Evolutionary conservation across 2,888 invertebrate species (phyloP), one percentile per base, ranked within the genome.

Genomic region (Andrena minutula): DNA sequence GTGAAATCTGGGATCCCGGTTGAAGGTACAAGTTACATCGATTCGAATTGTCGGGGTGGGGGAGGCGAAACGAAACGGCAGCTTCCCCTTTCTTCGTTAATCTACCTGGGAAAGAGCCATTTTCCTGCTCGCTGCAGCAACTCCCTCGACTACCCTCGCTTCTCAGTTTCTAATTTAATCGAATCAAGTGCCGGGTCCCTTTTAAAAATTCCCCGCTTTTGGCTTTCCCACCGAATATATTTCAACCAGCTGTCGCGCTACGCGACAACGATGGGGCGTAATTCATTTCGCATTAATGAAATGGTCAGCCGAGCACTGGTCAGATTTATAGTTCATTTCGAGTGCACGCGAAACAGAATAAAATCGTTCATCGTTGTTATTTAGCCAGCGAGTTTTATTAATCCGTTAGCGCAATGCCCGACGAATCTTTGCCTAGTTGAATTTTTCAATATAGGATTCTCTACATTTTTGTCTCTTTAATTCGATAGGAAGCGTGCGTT

Each of bases 241-340:
- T 79, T 70, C 72, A n/a, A 76, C 71, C 35, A 69, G 58, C 69
- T 63, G 77, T 68, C 68, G 66, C 66, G 58, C 61, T 68, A 70
- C 47, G 28, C n/a, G 6, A 20, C 53, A 26, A 47, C 32, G 74
- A 75, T 49, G 64, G 51, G 74, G 76, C 65, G 76, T 84, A 87
- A 86, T 82, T 85, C 69, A 78, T 85, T 87, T 87, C 73, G 74
- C 82, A 84, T 84, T 86, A 85, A 85, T 76, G 80, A 83, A 87
- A 87, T 63, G 80, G 78, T 73, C 71, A 61, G 65, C 58, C 65
- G 51, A 69, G 68, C 64, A 64, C 35, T 75, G 68, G 68, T 12
- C 70, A 66, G 58, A 86, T 88, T 83, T 82, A 76, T 78, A 79
- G 75, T 81, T 85, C 69, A 80, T 85, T 87, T 74, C 1, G 56